Evolutionary conservation across 2,797 vertebrate species (phyloP), one percentile per base, ranked within the genome.

Genomic region (Anabas testudineus): DNA sequence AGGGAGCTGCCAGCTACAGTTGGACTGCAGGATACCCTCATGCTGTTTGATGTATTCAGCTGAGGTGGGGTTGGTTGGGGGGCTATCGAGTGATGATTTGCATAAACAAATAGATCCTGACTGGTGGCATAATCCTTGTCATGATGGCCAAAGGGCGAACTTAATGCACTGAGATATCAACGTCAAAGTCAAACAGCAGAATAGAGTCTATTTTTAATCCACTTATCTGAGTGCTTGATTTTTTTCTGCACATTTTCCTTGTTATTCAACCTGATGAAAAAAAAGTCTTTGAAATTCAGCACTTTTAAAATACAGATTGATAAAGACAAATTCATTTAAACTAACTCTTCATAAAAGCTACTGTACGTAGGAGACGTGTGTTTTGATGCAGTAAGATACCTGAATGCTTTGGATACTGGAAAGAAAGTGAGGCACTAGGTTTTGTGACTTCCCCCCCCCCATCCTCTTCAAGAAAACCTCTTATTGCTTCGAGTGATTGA

Each of bases 41-140:
- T 80, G 55, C 37, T 42, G 32, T 73, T 67, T 81, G 56, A 88
- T 78, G 10, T 68, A 76, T 81, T 72, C 66, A 69, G 54, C 37
- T 10, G 4, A 41, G 74, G 76, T 68, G 37, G 24, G 6, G 54
- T 47, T n/a, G 6, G 16, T 3, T 13, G 28, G 49, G 10, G 22
- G 57, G 52, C 76, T 65, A 80, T 79, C 70, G 82, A 77, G 76
- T 45, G 60, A 74, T 80, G 80, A 83, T 88, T 83, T 81, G 63
- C 45, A 47, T 83, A 83, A 88, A 89, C 79, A 85, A 88, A 90
- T 82, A 76, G 58, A 72, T 80, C 45, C 76, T 85, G 84, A 82
- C 84, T 86, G 74, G 71, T 81, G 85, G 71, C 77, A 75, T 83
- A 75, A 87, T 83, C 72, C 57, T n/a, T 74, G 65, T 83, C 73